phyloP scores from a whole-genome alignment of 2,888 invertebrate genomes.

The Octonoba sinensis region DNA sequence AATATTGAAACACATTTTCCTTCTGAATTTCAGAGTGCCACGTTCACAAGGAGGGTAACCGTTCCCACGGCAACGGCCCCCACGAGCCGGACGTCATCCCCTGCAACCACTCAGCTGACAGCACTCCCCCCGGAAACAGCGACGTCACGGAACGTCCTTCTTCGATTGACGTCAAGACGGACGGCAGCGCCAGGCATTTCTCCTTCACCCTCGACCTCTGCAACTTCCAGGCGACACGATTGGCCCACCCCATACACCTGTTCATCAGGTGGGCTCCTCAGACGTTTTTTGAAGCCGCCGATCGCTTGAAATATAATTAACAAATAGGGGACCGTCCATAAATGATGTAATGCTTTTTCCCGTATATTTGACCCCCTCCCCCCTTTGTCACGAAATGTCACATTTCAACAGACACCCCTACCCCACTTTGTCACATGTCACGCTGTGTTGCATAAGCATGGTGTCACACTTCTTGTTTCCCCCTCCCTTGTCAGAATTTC shows the following conservation, averaged over 20 bases:
- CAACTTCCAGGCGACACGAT: constrained; percentile 43
- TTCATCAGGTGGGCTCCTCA: constrained; percentile 42
- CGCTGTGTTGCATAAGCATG: too few relatives aligned
- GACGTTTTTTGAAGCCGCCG: neutral
- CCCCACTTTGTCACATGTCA: too few relatives aligned
- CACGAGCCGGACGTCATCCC: constrained; percentile 27
- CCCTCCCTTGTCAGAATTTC: too few relatives aligned
- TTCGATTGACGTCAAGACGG: constrained; percentile 40
- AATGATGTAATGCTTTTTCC: too few relatives aligned
- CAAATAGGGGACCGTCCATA: too few relatives aligned
- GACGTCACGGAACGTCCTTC: constrained; percentile 32
- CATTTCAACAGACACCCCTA: too few relatives aligned
- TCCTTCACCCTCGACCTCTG: constrained; percentile 62
- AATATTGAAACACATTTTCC: neutral
- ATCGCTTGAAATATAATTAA: too few relatives aligned
- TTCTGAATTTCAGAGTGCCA: too few relatives aligned
- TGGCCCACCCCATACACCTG: constrained; percentile 51
- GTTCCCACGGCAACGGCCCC: constrained; percentile 7
- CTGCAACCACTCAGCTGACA: constrained; percentile 51
- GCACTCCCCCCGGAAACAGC: constrained; percentile 35
- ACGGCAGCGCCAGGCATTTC: constrained; percentile 49
- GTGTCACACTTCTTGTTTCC: too few relatives aligned
- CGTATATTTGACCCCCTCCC: too few relatives aligned
- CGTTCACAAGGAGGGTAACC: neutral
- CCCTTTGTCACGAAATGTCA: too few relatives aligned